These are phyloP conservation scores for Ellobius talpinus DNA, from an alignment of 2,113 vertebrate genomes.

Conservation along the genomic window DNA sequence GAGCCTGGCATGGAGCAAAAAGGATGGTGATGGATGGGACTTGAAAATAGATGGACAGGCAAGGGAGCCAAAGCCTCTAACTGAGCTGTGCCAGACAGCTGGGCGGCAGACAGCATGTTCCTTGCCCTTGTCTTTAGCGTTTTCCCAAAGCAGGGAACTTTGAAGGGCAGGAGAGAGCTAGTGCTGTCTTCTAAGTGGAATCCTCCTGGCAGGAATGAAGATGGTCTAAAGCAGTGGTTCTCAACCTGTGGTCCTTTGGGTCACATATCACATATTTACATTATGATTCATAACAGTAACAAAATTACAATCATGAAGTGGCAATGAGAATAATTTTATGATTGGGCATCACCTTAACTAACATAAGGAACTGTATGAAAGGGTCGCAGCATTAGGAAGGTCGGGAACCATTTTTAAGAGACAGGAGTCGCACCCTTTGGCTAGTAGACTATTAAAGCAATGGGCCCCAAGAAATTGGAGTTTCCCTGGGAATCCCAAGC, in stretches of 20 bases:
- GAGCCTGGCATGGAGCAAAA: constrained; percentile 26
- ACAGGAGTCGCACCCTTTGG: background rate
- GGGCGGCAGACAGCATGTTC: background rate
- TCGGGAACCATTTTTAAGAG: background rate
- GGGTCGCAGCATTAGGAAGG: background rate
- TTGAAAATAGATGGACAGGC: constrained; percentile 32
- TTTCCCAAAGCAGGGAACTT: background rate
- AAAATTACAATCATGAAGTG: background rate
- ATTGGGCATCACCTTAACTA: background rate
- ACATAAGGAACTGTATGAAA: background rate
- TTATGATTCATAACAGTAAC: background rate
- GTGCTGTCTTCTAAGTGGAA: background rate
- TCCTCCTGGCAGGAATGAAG: background rate
- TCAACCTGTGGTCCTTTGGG: background rate
- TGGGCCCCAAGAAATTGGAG: background rate
- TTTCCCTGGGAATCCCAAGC: background rate
- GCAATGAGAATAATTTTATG: background rate
- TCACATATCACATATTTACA: background rate
- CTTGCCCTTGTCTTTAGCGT: background rate
- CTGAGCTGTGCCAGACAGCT: constrained; percentile 40
- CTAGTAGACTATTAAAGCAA: background rate
- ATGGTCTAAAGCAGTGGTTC: background rate
- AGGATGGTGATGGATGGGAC: constrained; percentile 27
- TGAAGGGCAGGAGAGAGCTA: constrained; percentile 17
- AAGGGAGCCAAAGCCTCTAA: constrained; percentile 6